Conservation (phyloP, 1,140 invertebrate species). For the Fragariocoptes setiger region DNA sequence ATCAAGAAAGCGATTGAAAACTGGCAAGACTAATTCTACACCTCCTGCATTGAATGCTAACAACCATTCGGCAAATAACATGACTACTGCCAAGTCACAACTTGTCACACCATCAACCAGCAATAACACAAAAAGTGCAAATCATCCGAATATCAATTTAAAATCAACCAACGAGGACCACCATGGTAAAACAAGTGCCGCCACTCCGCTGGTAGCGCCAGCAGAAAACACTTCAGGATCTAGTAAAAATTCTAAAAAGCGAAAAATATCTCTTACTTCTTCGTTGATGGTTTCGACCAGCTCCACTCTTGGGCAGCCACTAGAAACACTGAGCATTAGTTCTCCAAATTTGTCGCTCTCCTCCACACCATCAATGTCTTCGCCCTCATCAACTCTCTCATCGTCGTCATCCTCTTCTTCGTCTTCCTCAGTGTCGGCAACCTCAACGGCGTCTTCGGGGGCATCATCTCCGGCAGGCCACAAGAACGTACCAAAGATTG, state of each 20-base stretch:
- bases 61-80: not conserved
- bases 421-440: not conserved
- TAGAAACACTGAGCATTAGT: not conserved
- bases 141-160: not conserved
- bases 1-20: not conserved
- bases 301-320: not conserved
- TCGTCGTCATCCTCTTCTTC: not conserved
- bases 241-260: slow-evolving; percentile 77
- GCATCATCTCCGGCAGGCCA: not conserved
- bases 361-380: not conserved
- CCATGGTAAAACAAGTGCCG: not conserved
- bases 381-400: not conserved
- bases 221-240: slow-evolving; percentile 33
- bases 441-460: not conserved
- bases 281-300: slow-evolving; percentile 23
- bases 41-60: not conserved
- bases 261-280: slow-evolving; percentile 82
- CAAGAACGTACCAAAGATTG: not conserved
- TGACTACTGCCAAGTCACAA: not conserved
- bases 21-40: not conserved
- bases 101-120: not conserved
- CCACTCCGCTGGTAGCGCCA: not conserved
- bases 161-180: not conserved
- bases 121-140: not conserved
- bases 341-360: not conserved